A percentile compares a stretch with the other conserved stretches of the same genome.
phyloP scores from a whole-genome alignment of 2,888 invertebrate species.

The Conistra vaccinii region DNA sequence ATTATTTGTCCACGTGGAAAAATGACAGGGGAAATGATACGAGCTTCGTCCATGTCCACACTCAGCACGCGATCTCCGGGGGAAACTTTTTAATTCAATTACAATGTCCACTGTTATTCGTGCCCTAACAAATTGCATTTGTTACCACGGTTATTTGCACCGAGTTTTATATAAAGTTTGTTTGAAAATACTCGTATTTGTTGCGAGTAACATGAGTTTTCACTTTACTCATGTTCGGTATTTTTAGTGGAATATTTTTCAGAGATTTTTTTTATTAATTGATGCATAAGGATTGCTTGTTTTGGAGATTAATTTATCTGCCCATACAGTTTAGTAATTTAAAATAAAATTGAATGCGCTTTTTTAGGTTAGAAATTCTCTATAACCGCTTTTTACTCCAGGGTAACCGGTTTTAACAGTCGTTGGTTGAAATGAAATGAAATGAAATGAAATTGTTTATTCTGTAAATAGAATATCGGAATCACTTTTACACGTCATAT shows the following conservation, averaged over 20 bases:
- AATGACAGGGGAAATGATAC: slow-evolving; percentile 37
- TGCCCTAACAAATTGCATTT: slow-evolving; percentile 66
- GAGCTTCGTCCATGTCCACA: slow-evolving; percentile 7
- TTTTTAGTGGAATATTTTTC: slow-evolving; percentile 17
- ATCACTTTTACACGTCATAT: no score
- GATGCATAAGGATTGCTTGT: neutral
- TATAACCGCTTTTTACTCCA: neutral
- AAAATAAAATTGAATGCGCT: no score
- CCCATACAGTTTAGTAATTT: neutral
- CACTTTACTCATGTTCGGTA: slow-evolving; percentile 24
- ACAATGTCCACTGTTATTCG: slow-evolving; percentile 64
- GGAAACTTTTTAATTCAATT: slow-evolving; percentile 75
- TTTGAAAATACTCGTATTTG: slow-evolving; percentile 33
- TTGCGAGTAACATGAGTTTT: slow-evolving; percentile 30
- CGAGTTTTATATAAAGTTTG: slow-evolving; percentile 45
- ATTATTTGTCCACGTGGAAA: slow-evolving; percentile 17
- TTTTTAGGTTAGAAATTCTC: neutral
- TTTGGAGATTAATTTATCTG: neutral
- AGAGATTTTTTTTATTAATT: slow-evolving; percentile 9
- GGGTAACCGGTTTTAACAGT: no score
- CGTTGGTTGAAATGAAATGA: no score
- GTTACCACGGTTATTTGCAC: slow-evolving; percentile 50
- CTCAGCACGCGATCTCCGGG: slow-evolving; percentile 55
- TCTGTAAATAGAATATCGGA: no score
- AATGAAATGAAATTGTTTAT: no score